Base-by-base conservation (phyloP, 2,888 invertebrate species). In the Micoletzkya japonica region DNA sequence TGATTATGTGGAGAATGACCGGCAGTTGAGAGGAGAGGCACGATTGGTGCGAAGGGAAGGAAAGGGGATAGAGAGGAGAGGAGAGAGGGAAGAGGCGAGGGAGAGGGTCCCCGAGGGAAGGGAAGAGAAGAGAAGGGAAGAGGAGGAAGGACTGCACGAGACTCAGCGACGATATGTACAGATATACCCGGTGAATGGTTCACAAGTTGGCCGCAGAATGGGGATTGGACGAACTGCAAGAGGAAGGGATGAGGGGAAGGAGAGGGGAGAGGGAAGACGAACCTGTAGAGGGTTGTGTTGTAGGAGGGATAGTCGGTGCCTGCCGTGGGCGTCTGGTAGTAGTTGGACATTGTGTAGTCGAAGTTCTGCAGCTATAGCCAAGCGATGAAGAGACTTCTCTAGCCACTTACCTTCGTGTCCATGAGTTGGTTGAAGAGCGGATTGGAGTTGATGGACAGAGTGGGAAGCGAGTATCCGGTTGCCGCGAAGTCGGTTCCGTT, bases 151-250 rank as follows among this genome's bases (percentile, higher is more conserved):
- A 28, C 36, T 64, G 39, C 57, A 37, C 32, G 58, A 64, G 36
- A 14, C 20, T 56, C n/a, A 39, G 14, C 49, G 36, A 20, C 24
- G n/a, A 52, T 20, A 30, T 49, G 32, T 34, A 32, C 60, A 20
- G 14, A 32, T n/a, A 63, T 20, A n/a, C 52, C 17, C 20, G 10
- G 6, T 7, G 50, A 49, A 63, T 10, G 32, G 64, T 44, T 80
- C 69, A 81, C 32, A 81, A 75, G 66, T 81, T 81, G 14, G 79
- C 78, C 26, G 77, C 79, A 24, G 80, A 78, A 66, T 78, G 77
- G 37, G 80, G 79, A 69, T 79, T 79, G 49, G 73, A 75, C 20
- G 78, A 76, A 74, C 81, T 81, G 73, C 73, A 81, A 80, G 34
- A 26, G 2, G 26, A 2, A 30, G 20, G 20, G 34, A 28, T 10